Evolutionary conservation across 2,888 invertebrate genomes (phyloP), one percentile per base, ranked within the genome.

Genomic region (Phalera bucephala): DNA sequence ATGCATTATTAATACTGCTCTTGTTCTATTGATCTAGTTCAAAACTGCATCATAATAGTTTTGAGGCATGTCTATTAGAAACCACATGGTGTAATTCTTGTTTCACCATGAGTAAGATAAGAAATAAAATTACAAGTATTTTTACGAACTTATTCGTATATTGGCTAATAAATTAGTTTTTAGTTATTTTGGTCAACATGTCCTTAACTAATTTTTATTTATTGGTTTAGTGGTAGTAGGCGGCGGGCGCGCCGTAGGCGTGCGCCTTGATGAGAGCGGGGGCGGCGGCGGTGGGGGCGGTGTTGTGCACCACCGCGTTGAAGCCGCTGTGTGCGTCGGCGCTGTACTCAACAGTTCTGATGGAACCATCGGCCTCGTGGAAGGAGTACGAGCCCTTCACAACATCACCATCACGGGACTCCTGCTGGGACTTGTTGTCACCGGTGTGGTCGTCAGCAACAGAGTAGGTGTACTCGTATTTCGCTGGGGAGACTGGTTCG

Each of bases 401-500:
- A 2, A 76, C 78, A 57, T 90, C 90, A 33, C 90, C 91, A 40
- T 91, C 90, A 40, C 84, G 79, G 48, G 63, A 51, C 55, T 91
- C 91, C 48, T 87, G 85, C 64, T 87, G 89, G 46, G 78, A 75
- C 71, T 90, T 90, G 69, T 81, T 77, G 76, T 91, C 91, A 29
- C 91, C 91, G 59, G 90, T 85, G 71, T 89, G 85, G 19, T 80
- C 80, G 61, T 91, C 91, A 52, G 85, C 77, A 3, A 91, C 88
- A 28, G 88, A 85, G 71, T 91, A 91, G 40, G 72, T 78, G 77
- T 80, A 90, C 56, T 84, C 80, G 66, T 82, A 82, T 56, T 79
- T 72, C 36, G 81, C 80, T 68, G 54, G 48, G 21, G 54, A 57
- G 36, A 42, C 33, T 25, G 50, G 62, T 32, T 68, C 66, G 2